Base-by-base conservation (phyloP, 2,797 vertebrate genomes). In the Hyperoplus lanceolatus region DNA sequence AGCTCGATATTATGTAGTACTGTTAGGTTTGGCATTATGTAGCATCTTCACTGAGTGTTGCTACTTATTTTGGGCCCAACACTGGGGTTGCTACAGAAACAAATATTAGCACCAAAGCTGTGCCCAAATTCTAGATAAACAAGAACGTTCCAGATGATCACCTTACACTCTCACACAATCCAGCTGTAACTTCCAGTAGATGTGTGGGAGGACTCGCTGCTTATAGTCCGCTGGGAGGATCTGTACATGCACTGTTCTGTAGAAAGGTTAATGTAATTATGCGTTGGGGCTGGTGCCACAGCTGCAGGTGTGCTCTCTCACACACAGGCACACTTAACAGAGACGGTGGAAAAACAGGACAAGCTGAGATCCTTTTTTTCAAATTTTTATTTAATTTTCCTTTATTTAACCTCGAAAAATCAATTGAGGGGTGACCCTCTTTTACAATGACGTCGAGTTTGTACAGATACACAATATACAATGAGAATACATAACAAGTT, bases 201-300 rank as follows among this genome's bases (percentile, higher is more conserved):
- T 86, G 86, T 77, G 91, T 92, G 84, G 90, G 89, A 86, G 85
- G 75, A 87, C 67, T 82, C 29, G 2, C 21, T 81, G 84, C 62
- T 70, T 76, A 49, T 46, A 55, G 84, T 89, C 89, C 76, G n/a
- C 75, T 80, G 89, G 88, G 90, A 92, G 84, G 83, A 84, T 84
- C 71, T 81, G 83, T 74, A 86, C 89, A 88, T 85, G 86, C 80
- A 69, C 87, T 79, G 83, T 56, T 80, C 87, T 77, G 75, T 89
- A 77, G 80, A 91, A 90, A 92, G 90, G 90, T 94, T 92, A 93
- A 94, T 94, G 87, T 88, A 90, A 91, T 90, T 87, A 91, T 76
- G 77, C 86, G 82, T 29, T 77, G 75, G 82, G 84, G 81, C 80
- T 80, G 67, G 59, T 86, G 69, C 77, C 70, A 78, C 80, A 74